phyloP scores from a whole-genome alignment of 2,797 vertebrate genomes.

The Rhynchotus rufescens region DNA sequence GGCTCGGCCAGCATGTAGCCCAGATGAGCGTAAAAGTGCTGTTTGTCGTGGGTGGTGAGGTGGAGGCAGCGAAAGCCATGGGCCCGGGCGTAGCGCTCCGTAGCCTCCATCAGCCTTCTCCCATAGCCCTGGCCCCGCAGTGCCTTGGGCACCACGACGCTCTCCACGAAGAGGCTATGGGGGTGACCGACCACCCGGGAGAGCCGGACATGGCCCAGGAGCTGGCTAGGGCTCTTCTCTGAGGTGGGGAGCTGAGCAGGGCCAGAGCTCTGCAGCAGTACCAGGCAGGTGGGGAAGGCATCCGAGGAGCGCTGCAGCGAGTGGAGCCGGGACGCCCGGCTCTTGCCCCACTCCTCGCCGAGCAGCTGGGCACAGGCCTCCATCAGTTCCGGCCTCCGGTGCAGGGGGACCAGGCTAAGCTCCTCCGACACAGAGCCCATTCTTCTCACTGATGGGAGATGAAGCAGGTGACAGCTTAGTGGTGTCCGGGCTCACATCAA shows the following conservation, averaged over 20 bases:
- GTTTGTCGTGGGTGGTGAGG: slow-evolving; percentile 94
- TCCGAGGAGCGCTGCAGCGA: slow-evolving; percentile 88
- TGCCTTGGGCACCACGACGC: slow-evolving; percentile 87
- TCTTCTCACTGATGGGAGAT: slow-evolving; percentile 72
- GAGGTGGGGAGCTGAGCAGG: neutral
- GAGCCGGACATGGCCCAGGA: slow-evolving; percentile 90
- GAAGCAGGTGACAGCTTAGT: slow-evolving; percentile 41
- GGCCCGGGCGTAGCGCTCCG: slow-evolving; percentile 86
- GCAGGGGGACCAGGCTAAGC: slow-evolving; percentile 85
- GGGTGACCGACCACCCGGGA: slow-evolving; percentile 84
- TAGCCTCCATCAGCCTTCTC: slow-evolving; percentile 89
- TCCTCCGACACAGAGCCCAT: slow-evolving; percentile 60
- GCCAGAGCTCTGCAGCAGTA: slow-evolving; percentile 80
- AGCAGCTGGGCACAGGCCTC: slow-evolving; percentile 90
- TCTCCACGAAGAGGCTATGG: slow-evolving; percentile 89
- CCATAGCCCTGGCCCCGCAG: slow-evolving; percentile 91
- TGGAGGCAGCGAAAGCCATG: slow-evolving; percentile 85
- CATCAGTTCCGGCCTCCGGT: slow-evolving; percentile 89
- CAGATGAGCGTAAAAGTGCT: slow-evolving; percentile 91
- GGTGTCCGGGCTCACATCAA: neutral
- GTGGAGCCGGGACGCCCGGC: slow-evolving; percentile 88
- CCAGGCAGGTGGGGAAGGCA: slow-evolving; percentile 88
- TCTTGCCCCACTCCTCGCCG: slow-evolving; percentile 92
- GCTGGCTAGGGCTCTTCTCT: slow-evolving; percentile 43
- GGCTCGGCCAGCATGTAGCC: slow-evolving; percentile 87